phyloP scores from a whole-genome alignment of 2,113 vertebrate genomes.

The Ahaetulla prasina region DNA sequence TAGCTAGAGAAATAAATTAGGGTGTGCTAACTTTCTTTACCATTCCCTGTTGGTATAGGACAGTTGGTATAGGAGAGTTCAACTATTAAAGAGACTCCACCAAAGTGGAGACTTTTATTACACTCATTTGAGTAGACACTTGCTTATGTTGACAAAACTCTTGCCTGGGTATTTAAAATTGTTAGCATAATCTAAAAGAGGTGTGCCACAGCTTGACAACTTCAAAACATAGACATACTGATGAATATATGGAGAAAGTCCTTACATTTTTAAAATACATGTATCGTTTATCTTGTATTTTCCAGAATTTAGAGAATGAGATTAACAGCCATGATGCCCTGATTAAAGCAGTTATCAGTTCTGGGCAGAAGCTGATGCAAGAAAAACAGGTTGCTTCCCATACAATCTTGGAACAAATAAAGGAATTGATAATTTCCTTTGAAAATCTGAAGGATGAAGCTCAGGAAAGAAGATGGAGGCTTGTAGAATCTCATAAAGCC shows the following conservation, averaged over 20 bases:
- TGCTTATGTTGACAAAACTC: not conserved
- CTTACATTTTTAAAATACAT: not conserved
- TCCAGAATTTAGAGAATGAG: slow-evolving; percentile 79
- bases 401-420: slow-evolving; percentile 70
- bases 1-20: not conserved
- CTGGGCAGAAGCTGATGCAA: slow-evolving; percentile 76
- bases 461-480: slow-evolving; percentile 59
- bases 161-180: not conserved
- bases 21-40: not conserved
- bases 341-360: slow-evolving; percentile 73
- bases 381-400: slow-evolving; percentile 74
- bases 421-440: slow-evolving; percentile 72
- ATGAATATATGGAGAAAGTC: not conserved
- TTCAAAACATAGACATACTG: not conserved
- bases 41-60: not conserved
- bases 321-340: slow-evolving; percentile 73
- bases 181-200: not conserved
- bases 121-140: not conserved
- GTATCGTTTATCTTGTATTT: not conserved
- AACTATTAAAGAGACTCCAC: not conserved
- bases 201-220: not conserved
- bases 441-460: slow-evolving; percentile 68
- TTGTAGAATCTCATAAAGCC: slow-evolving; percentile 76
- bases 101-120: not conserved
- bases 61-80: not conserved